phyloP scores from a whole-genome alignment of 2,113 vertebrate genomes.

The Alethe diademata region DNA sequence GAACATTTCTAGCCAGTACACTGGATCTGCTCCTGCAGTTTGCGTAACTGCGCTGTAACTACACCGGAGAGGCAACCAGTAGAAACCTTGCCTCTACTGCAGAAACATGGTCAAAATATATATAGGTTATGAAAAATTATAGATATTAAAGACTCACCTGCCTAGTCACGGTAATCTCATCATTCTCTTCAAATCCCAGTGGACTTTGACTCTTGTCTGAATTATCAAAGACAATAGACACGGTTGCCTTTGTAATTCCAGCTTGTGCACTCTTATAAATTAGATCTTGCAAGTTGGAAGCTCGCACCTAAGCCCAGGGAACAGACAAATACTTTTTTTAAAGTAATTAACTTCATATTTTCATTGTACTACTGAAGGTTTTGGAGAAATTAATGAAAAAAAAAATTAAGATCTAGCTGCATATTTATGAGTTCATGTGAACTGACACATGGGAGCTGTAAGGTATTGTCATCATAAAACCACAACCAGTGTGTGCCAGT shows the following conservation, averaged over 20 bases:
- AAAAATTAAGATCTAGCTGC: not conserved
- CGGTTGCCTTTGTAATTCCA: constrained; percentile 89
- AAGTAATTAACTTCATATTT: not conserved
- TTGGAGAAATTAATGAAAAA: not conserved
- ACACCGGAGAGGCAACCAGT: not conserved
- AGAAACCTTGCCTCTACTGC: not conserved
- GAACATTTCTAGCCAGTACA: not conserved
- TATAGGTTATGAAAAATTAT: not conserved
- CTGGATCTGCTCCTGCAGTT: not conserved
- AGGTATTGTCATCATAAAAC: not conserved
- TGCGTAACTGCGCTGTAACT: not conserved
- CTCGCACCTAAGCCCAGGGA: constrained; percentile 82
- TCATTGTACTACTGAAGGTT: not conserved
- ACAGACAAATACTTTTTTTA: not conserved
- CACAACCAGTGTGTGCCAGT: not conserved
- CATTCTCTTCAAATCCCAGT: constrained; percentile 87
- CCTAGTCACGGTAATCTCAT: constrained; percentile 91
- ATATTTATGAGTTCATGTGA: not conserved
- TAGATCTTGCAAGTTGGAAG: constrained; percentile 89
- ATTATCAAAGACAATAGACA: constrained; percentile 95
- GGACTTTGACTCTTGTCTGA: constrained; percentile 90
- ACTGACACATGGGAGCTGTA: not conserved
- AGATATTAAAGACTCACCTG: constrained; percentile 78
- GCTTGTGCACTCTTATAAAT: constrained; percentile 95
- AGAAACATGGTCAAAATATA: not conserved